Evolutionary conservation across 1,140 invertebrate species (phyloP), one percentile per base, ranked within the genome.

Genomic region (Theocolax elegans): DNA sequence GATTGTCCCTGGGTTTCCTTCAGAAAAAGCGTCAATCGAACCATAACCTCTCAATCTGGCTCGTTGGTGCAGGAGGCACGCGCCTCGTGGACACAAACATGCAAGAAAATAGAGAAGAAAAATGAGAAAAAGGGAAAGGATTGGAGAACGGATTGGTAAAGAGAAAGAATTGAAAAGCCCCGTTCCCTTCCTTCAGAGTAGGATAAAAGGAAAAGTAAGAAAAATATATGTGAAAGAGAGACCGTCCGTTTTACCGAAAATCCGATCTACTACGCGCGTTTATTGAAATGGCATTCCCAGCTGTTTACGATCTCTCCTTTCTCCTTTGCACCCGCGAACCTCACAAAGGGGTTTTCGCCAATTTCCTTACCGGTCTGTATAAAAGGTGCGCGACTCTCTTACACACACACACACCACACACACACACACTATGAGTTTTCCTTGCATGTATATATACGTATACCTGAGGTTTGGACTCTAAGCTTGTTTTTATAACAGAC

Each of bases 261-360:
- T 66, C 48, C 67, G 59, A 70, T 63, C 62, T 46, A 23, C 67
- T 35, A n/a, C 31, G 31, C 29, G 23, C 60, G 40, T 72, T 78
- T 78, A 79, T 79, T 79, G 77, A 80, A 80, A 77, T 80, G 74
- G 74, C 77, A 79, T 71, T 78, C 74, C 75, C 78, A 79, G 79
- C 77, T 80, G 79, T 78, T 79, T 80, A 79, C 63, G 25, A 7
- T 51, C 35, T 56, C 49, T 51, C 3, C 49, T 13, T 46, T 13
- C 53, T 35, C 31, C 15, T 2, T 15, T 23, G n/a, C 19, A 38
- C 53, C n/a, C 42, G 15, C 27, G 29, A 54, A 48, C 29, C 53
- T 13, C 25, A 1, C 51, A 17, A 19, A 79, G 77, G 75, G 77
- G 75, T 72, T 75, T 76, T 72, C 74, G 74, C 75, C 76, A 76